Base-by-base conservation (phyloP, 1,140 invertebrate genomes). In the Microplitis demolitor region DNA sequence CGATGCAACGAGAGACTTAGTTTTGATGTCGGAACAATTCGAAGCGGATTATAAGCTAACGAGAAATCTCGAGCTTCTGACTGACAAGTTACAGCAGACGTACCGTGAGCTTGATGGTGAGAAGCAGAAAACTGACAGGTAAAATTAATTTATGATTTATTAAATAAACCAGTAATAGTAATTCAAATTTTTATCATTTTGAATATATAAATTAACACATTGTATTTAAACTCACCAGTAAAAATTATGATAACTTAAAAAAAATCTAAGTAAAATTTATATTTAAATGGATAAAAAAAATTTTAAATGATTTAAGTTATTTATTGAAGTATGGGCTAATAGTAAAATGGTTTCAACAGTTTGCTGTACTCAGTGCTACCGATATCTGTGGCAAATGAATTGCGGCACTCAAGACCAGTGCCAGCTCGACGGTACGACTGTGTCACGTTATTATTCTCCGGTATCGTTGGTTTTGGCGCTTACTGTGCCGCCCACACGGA, bases 41-140 rank as follows among this genome's bases (percentile, higher is more conserved):
- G 96, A 98, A 86, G 97, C 96, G 0, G 97, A 99, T 85, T 99
- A 98, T 87, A 97, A 98, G 85, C 89, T 99, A 72, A 98, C 97
- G 1, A 94, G 96, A 85, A 98, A 98, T 86, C 88, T 99, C 76
- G 97, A 99, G 87, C 91, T 98, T 66, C 90, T 99, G 4, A 99
- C 97, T 3, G 97, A 99, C 84, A 97, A 98, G 85, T 88, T 99
- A 66, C 97, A 99, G 83, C 94, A 97, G 83, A 98, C 97, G 0
- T 97, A 98, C 85, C 88, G 96, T 62, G 97, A 98, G 84, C 88
- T 99, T 76, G 97, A 99, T 80, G 92, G 92, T 16, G 97, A 99
- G 86, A 99, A 99, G 83, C 93, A 96, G 83, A 98, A 98, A 88
- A 99, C 97, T 34, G 97, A 99, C 87, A 94, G 95, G 95, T 97